Percentiles rank a stretch among this genome's conserved stretches.
phyloP scores from a whole-genome alignment of 2,888 invertebrate genomes.

The Stenotaenia linearis region DNA sequence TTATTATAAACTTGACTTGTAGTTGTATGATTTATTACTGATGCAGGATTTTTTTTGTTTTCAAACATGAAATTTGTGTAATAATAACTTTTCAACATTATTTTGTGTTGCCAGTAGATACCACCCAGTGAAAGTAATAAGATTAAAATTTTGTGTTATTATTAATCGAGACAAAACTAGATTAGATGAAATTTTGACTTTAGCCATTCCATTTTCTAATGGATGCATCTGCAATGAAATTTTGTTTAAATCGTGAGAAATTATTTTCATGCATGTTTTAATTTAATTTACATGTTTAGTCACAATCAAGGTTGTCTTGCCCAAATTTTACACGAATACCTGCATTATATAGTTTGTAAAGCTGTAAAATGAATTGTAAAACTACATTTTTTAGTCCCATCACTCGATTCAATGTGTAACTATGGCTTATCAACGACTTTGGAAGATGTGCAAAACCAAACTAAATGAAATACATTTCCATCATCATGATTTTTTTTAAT shows the following conservation, averaged over 20 bases:
- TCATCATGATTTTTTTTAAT: conserved; percentile 11
- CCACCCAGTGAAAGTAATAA: conserved; percentile 2
- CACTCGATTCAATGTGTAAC: not conserved
- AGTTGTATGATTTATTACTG: not conserved
- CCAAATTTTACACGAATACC: not conserved
- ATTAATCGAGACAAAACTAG: not conserved
- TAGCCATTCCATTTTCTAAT: not conserved
- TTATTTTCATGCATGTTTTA: not conserved
- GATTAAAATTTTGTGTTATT: not conserved
- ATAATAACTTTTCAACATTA: not conserved
- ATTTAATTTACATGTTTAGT: not conserved
- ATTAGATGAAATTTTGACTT: not conserved
- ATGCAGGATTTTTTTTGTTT: not conserved
- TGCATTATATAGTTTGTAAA: not conserved
- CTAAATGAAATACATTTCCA: conserved; percentile 17
- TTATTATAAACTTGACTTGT: too few species aligned
- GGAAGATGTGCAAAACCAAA: conserved; percentile 2
- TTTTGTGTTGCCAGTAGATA: conserved; percentile 31
- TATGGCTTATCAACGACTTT: not conserved
- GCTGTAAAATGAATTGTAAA: not conserved
- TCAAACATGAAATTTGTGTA: not conserved
- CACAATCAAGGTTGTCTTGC: not conserved
- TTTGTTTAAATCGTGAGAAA: not conserved
- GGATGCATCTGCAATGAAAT: conserved; percentile 10
- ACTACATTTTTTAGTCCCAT: not conserved